These are phyloP conservation scores for Heliothis peltigera DNA, from an alignment of 2,888 invertebrate species.

Conservation along the genomic window DNA sequence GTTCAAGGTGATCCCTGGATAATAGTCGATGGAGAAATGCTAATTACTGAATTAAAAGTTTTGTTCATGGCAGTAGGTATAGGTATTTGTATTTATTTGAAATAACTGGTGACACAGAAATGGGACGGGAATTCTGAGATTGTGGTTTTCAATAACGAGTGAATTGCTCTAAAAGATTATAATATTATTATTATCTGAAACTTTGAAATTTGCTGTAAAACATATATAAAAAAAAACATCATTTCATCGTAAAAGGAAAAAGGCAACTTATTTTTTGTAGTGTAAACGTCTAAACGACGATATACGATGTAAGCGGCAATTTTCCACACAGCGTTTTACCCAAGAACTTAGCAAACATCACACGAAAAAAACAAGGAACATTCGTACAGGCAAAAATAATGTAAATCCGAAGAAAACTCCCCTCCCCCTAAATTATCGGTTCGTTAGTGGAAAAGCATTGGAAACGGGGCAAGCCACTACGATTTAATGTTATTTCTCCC, in stretches of 20 bases:
- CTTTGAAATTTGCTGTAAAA: too few species aligned
- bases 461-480: slow-evolving; percentile 65
- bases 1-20: slow-evolving; percentile 17
- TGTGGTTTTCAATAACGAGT: too few species aligned
- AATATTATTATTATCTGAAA: too few species aligned
- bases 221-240: too few species aligned
- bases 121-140: too few species aligned
- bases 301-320: slow-evolving; percentile 6
- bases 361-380: slow-evolving; percentile 44
- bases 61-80: too few species aligned
- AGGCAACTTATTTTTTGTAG: too few species aligned
- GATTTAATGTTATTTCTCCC: slow-evolving; percentile 88
- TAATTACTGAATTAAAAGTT: not conserved
- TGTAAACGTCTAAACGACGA: too few species aligned
- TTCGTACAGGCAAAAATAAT: slow-evolving; percentile 55
- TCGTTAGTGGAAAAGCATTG: slow-evolving; percentile 83
- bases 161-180: too few species aligned
- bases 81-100: too few species aligned
- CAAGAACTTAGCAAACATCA: slow-evolving; percentile 20
- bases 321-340: slow-evolving; percentile 18
- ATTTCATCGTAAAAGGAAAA: too few species aligned
- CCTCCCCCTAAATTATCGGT: slow-evolving; percentile 81
- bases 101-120: too few species aligned
- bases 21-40: slow-evolving; percentile 2
- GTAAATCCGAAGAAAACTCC: slow-evolving; percentile 67